These are phyloP conservation scores for Cryptus armator DNA, from an alignment of 2,888 invertebrate species.

Conservation along the genomic window DNA sequence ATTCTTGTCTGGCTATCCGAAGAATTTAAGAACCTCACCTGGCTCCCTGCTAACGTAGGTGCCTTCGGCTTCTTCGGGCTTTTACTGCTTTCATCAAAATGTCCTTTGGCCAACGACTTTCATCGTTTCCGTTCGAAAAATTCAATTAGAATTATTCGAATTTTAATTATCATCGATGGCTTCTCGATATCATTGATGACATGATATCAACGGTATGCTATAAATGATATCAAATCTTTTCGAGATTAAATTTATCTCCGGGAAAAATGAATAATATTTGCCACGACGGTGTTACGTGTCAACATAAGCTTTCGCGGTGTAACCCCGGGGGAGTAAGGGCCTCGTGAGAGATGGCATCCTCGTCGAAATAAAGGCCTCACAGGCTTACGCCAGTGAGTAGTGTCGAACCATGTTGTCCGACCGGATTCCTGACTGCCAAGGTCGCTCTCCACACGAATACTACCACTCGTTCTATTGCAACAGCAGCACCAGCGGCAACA, in stretches of 20 bases:
- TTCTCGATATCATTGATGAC: not conserved
- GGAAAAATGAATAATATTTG: not conserved
- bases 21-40: slow-evolving; percentile 72
- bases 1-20: slow-evolving; percentile 75
- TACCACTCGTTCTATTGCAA: slow-evolving; percentile 28
- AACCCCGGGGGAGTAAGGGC: slow-evolving; percentile 1
- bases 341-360: slow-evolving; percentile 19
- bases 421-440: slow-evolving; percentile 83
- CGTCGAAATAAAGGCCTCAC: slow-evolving; percentile 65
- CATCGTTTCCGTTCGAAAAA: not conserved
- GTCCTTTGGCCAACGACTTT: not conserved
- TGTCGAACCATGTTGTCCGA: slow-evolving; percentile 80
- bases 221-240: not conserved
- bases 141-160: not conserved
- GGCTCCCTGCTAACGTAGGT: slow-evolving; percentile 55
- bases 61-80: slow-evolving; percentile 10
- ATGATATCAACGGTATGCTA: not conserved
- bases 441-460: slow-evolving; percentile 73
- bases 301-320: not conserved
- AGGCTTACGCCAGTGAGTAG: slow-evolving; percentile 76
- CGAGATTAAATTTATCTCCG: not conserved
- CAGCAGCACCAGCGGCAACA: slow-evolving; percentile 28
- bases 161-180: not conserved
- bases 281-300: not conserved
- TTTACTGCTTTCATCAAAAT: not conserved